Evolutionary conservation across 2,888 invertebrate species (phyloP).

Genomic region (Synanthedon andrenaeformis): DNA sequence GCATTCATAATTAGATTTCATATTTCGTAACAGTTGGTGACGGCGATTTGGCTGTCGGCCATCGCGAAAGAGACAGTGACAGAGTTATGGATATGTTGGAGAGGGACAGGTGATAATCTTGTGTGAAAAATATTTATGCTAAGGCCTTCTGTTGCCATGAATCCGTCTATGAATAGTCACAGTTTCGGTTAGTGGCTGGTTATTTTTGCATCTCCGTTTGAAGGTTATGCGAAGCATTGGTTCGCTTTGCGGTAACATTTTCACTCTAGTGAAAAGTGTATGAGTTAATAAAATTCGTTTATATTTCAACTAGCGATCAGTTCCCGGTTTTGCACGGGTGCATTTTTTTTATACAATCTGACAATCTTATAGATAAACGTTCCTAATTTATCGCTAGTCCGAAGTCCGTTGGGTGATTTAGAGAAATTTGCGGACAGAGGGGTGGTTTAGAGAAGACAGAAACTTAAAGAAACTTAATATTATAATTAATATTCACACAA

Average conservation of each 20-base stretch:
- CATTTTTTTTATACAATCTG: no score
- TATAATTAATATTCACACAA: no score
- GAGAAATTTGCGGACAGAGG: no score
- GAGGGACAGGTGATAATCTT: conserved; percentile 57
- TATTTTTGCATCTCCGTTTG: conserved; percentile 48
- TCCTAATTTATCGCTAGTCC: no score
- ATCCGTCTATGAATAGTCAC: conserved; percentile 51
- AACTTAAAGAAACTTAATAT: no score
- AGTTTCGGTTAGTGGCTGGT: conserved; percentile 31
- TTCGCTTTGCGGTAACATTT: conserved; percentile 4
- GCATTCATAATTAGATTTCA: conserved; percentile 58
- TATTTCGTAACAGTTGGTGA: conserved; percentile 57
- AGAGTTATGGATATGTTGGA: conserved; percentile 41
- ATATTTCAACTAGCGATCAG: no score
- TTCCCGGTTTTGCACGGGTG: no score
- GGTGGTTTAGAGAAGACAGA: no score
- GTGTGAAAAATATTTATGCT: conserved; percentile 69
- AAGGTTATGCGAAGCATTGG: conserved; percentile 39
- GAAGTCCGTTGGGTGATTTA: no score
- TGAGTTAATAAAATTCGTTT: no score
- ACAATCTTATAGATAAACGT: no score
- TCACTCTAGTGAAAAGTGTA: no score
- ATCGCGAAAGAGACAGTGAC: conserved; percentile 45
- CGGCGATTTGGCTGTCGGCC: conserved; percentile 48
- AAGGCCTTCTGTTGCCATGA: conserved; percentile 59